Conservation (phyloP, 2,888 invertebrate genomes). For the Idaea biselata region DNA sequence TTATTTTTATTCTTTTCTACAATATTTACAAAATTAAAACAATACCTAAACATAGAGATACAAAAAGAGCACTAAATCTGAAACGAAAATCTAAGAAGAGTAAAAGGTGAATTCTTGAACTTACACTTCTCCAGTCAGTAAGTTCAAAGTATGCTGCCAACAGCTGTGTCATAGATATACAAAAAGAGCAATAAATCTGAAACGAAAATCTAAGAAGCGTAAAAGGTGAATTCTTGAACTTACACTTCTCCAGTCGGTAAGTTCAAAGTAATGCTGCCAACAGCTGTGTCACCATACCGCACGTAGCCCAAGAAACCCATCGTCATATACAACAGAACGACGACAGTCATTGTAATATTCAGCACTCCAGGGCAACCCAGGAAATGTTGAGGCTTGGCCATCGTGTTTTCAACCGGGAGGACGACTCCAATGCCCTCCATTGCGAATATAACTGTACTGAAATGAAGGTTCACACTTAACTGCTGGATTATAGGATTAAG, state of each 20-base stretch:
- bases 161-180: too few relatives aligned
- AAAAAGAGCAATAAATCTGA: too few relatives aligned
- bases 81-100: too few relatives aligned
- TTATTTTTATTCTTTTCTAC: too few relatives aligned
- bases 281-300: conserved; percentile 86
- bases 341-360: conserved; percentile 92
- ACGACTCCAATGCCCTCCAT: conserved; percentile 98
- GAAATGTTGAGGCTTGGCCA: conserved; percentile 91
- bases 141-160: conserved; percentile 91
- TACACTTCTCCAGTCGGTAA: conserved; percentile 84
- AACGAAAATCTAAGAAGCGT: too few relatives aligned
- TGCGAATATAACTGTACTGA: conserved; percentile 95
- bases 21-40: too few relatives aligned
- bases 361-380: conserved; percentile 91
- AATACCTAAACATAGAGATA: too few relatives aligned
- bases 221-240: conserved; percentile 57
- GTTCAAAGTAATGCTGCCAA: conserved; percentile 91
- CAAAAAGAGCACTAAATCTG: too few relatives aligned
- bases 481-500: not conserved
- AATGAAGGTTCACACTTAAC: conserved; percentile 35
- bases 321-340: conserved; percentile 88
- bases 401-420: conserved; percentile 95
- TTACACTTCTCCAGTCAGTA: conserved; percentile 85
- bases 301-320: conserved; percentile 96
- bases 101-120: too few relatives aligned